These are phyloP conservation scores for Urocolius indicus DNA, from an alignment of 2,113 vertebrate species.

Conservation along the genomic window DNA sequence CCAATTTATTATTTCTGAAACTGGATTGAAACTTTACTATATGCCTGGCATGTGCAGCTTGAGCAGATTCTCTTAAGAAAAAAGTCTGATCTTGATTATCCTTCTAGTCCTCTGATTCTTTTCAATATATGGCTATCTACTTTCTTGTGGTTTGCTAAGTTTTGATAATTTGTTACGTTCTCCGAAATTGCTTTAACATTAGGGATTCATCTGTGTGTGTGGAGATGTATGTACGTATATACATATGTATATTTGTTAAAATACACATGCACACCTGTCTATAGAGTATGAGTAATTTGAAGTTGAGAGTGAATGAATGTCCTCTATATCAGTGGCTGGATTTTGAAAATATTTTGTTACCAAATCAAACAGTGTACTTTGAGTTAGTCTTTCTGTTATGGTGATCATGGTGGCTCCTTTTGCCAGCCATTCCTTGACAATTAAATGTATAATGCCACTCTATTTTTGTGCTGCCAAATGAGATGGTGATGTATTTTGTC, in stretches of 20 bases:
- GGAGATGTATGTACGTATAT: not conserved
- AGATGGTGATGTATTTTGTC: not conserved
- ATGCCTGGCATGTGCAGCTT: not conserved
- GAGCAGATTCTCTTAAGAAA: not conserved
- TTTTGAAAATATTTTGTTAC: not conserved
- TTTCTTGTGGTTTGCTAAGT: not conserved
- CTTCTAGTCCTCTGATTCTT: not conserved
- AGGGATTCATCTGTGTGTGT: not conserved
- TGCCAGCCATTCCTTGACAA: not conserved
- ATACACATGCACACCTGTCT: not conserved
- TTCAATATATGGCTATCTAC: not conserved
- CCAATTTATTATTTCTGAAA: not conserved
- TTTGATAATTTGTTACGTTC: not conserved
- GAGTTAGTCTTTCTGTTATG: not conserved
- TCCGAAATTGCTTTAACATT: not conserved
- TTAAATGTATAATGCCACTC: not conserved
- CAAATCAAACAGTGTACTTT: not conserved
- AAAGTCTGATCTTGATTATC: not conserved
- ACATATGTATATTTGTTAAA: not conserved
- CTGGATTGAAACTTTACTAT: not conserved
- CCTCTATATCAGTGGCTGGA: not conserved
- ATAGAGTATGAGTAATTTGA: not conserved
- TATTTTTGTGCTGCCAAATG: not conserved
- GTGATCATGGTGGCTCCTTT: not conserved
- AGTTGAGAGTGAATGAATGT: not conserved